A percentile compares a stretch with the other conserved stretches of the same genome.
These are phyloP conservation scores for Chloebia gouldiae DNA, from an alignment of 2,113 vertebrate species.

Conservation along the genomic window DNA sequence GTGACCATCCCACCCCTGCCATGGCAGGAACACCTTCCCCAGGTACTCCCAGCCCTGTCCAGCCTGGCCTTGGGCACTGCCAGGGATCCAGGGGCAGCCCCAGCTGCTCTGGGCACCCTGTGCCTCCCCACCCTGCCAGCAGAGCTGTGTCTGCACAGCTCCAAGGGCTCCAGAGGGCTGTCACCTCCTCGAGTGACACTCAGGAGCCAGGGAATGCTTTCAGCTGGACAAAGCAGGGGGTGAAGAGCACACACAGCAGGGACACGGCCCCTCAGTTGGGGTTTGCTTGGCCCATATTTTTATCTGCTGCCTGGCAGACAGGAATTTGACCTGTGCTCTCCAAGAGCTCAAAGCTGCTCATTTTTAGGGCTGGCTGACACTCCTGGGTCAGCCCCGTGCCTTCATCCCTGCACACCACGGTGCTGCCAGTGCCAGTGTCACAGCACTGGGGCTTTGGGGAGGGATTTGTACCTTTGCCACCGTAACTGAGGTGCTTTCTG, in stretches of 20 bases:
- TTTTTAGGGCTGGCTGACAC: background rate
- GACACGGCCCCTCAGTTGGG: fast-evolving
- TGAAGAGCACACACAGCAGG: background rate
- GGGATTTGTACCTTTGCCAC: background rate
- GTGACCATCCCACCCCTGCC: background rate
- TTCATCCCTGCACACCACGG: background rate
- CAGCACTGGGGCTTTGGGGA: background rate
- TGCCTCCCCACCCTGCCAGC: background rate
- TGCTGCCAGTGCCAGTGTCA: background rate
- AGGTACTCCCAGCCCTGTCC: background rate
- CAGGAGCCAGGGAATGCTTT: background rate
- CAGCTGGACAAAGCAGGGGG: background rate
- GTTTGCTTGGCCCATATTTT: background rate
- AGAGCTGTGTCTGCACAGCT: background rate
- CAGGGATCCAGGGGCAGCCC: no score
- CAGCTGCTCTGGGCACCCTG: no score
- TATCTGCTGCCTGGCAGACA: background rate
- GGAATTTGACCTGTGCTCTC: background rate
- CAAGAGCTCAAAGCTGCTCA: background rate
- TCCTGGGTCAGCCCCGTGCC: background rate
- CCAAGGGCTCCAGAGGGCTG: background rate
- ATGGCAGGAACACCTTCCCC: background rate
- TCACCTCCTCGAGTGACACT: background rate
- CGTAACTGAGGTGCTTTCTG: background rate
- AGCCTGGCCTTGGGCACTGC: background rate